Conservation (phyloP, 2,888 invertebrate genomes). For the Harpalus rubripes region DNA sequence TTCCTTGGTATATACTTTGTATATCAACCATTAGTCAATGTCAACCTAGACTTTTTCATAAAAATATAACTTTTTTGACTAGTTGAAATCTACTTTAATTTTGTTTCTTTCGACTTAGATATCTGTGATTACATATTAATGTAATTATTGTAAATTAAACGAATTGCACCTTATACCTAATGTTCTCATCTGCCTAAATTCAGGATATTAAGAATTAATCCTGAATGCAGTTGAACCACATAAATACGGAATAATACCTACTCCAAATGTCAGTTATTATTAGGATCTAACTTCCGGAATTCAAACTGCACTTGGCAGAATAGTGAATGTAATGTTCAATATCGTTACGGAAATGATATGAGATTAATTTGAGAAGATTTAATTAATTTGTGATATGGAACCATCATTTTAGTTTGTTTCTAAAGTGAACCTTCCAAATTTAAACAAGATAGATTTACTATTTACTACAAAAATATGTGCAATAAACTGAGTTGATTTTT, state of each 20-base stretch:
- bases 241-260: neutral
- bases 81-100: neutral
- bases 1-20: too few species aligned
- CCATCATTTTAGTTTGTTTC: neutral
- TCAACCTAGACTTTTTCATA: too few species aligned
- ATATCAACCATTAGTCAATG: too few species aligned
- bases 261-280: neutral
- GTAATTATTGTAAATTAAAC: neutral
- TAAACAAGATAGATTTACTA: too few species aligned
- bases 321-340: neutral
- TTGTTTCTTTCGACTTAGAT: neutral
- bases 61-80: too few species aligned
- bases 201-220: conserved; percentile 1
- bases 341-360: neutral
- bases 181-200: neutral
- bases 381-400: neutral
- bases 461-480: too few species aligned
- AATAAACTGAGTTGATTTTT: too few species aligned
- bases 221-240: neutral
- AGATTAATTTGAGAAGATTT: neutral
- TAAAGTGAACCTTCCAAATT: too few species aligned
- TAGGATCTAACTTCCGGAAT: neutral
- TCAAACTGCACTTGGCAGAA: neutral
- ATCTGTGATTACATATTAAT: neutral
- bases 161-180: neutral